Conservation (phyloP, 2,113 vertebrate species). For the Pseudolaguvia tuberculata region DNA sequence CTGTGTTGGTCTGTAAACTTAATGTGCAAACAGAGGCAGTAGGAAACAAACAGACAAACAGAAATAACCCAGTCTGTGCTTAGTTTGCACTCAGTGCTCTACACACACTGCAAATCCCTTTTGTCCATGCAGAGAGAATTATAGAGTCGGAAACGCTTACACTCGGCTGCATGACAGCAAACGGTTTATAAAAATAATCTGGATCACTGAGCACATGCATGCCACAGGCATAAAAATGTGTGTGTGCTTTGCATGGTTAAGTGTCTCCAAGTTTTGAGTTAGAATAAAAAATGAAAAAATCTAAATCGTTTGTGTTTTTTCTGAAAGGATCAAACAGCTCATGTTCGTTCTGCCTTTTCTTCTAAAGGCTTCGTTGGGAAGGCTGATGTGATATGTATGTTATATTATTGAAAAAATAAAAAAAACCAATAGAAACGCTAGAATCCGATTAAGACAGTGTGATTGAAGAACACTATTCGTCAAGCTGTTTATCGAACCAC, state of each 20-base stretch:
- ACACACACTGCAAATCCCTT: constrained; percentile 41
- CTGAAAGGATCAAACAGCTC: constrained; percentile 12
- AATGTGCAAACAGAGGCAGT: constrained; percentile 20
- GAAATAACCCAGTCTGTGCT: constrained; percentile 32
- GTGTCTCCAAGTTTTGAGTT: neutral
- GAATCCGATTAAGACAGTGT: neutral
- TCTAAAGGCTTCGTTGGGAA: neutral
- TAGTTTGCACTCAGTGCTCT: constrained; percentile 12
- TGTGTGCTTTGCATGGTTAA: neutral
- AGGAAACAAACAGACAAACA: neutral
- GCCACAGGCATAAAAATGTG: constrained; percentile 4
- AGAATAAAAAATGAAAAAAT: neutral
- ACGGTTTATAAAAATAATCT: constrained; percentile 23
- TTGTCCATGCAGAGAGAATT: constrained; percentile 34
- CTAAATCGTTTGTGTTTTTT: neutral
- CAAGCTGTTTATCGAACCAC: neutral
- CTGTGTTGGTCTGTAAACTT: constrained; percentile 2
- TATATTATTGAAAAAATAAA: neutral
- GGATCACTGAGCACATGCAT: constrained; percentile 12
- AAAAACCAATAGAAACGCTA: no score
- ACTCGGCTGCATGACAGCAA: constrained; percentile 25
- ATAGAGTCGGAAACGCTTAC: constrained; percentile 31
- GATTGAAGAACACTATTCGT: neutral
- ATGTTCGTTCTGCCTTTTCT: neutral
- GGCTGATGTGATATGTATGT: neutral